Conservation (phyloP, 2,113 vertebrate species). For the Thunnus thynnus region DNA sequence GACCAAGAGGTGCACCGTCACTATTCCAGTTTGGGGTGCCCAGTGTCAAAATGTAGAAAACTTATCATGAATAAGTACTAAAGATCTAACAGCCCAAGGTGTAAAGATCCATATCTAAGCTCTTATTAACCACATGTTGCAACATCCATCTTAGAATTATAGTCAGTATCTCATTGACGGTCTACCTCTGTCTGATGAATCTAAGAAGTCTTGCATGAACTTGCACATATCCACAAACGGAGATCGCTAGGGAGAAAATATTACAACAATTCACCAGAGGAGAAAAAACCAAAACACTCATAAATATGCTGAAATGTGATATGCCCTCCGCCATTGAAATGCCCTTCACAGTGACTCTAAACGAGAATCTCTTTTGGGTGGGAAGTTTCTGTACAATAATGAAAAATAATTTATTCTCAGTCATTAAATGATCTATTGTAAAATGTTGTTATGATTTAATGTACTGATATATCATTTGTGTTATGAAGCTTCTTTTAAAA, state of each 20-base stretch:
- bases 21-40: slow-evolving; percentile 40
- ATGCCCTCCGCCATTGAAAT: slow-evolving; percentile 24
- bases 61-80: slow-evolving; percentile 18
- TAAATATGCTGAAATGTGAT: slow-evolving; percentile 41
- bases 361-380: slow-evolving; percentile 1
- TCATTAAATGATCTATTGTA: background rate
- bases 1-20: background rate
- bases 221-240: slow-evolving; percentile 16
- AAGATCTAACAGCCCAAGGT: slow-evolving; percentile 17
- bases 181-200: slow-evolving; percentile 28
- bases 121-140: slow-evolving; percentile 31
- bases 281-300: slow-evolving; percentile 71
- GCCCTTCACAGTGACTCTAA: background rate
- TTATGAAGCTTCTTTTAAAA: background rate
- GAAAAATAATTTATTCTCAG: background rate
- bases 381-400: background rate
- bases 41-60: slow-evolving; percentile 20
- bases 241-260: slow-evolving; percentile 22
- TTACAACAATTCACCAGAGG: slow-evolving; percentile 46
- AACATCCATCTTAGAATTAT: slow-evolving; percentile 29
- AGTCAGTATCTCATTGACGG: background rate
- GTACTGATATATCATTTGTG: background rate
- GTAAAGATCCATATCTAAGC: slow-evolving; percentile 18
- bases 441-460: background rate
- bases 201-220: slow-evolving; percentile 26